Conservation (phyloP, 1,140 invertebrate species). For the Drosophila leontia region DNA sequence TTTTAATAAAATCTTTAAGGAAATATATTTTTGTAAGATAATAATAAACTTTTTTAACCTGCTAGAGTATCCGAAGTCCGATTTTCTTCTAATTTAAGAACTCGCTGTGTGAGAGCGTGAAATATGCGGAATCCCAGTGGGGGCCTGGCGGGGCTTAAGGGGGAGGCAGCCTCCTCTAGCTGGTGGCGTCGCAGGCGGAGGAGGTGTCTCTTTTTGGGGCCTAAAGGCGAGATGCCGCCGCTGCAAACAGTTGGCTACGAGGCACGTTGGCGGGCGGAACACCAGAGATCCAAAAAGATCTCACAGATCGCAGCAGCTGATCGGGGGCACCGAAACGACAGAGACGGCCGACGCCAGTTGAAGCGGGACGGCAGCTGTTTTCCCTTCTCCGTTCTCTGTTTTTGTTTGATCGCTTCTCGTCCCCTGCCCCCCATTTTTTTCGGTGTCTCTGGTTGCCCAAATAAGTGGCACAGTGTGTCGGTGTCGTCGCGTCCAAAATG, state of each 20-base stretch:
- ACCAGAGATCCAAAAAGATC: conserved; percentile 13
- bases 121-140: conserved; percentile 51
- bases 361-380: conserved; percentile 17
- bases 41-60: background rate
- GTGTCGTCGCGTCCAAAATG: conserved; percentile 13
- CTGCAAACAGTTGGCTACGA: conserved; percentile 66
- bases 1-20: no score
- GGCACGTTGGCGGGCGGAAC: conserved; percentile 65
- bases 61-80: background rate
- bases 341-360: conserved; percentile 31
- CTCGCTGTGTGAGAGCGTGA: conserved; percentile 60
- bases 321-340: conserved; percentile 48
- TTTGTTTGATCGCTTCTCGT: conserved; percentile 4
- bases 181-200: background rate
- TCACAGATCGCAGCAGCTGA: conserved; percentile 60
- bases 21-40: background rate
- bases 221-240: conserved; percentile 25
- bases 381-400: conserved; percentile 3
- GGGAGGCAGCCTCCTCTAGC: background rate
- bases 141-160: background rate
- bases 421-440: background rate
- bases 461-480: conserved; percentile 57
- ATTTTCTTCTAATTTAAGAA: background rate
- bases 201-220: conserved; percentile 19
- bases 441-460: conserved; percentile 8